Conservation (phyloP, 2,113 vertebrate genomes). For the Thunnus maccoyii region DNA sequence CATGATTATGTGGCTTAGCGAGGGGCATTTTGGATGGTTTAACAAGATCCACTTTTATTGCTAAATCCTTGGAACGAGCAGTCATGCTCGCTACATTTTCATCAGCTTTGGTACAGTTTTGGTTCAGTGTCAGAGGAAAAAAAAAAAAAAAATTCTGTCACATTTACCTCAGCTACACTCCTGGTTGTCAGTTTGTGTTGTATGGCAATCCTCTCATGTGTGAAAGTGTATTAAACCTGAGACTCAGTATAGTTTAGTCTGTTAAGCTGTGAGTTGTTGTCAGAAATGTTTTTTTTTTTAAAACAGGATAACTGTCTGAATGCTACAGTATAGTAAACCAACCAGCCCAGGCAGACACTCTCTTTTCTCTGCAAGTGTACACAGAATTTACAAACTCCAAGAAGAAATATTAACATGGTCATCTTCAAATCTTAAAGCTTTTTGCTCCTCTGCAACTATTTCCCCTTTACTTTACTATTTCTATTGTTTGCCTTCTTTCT, state of each 20-base stretch:
- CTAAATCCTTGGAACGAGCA: slow-evolving; percentile 3
- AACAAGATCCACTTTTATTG: slow-evolving; percentile 12
- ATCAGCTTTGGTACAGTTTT: slow-evolving; percentile 20
- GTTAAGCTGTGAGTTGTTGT: slow-evolving; percentile 17
- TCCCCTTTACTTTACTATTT: background rate
- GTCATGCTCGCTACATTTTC: background rate
- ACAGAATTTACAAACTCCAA: background rate
- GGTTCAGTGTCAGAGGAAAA: background rate
- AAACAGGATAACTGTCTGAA: slow-evolving; percentile 20
- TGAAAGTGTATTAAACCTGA: slow-evolving; percentile 22
- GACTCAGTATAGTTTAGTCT: background rate
- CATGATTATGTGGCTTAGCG: slow-evolving; percentile 5
- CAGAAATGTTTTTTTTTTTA: background rate
- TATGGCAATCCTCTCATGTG: slow-evolving; percentile 8
- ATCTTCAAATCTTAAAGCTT: slow-evolving; percentile 6
- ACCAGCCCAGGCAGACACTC: slow-evolving; percentile 1
- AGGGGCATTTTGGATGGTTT: background rate
- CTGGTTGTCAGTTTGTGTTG: slow-evolving; percentile 29
- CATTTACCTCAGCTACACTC: slow-evolving; percentile 20
- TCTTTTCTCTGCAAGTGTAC: background rate
- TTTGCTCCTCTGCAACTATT: background rate
- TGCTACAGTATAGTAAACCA: background rate
- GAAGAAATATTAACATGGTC: slow-evolving; percentile 7
- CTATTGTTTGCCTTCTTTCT: background rate
- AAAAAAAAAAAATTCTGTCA: background rate